Evolutionary conservation across 1,140 invertebrate species (phyloP).

Genomic region (Teleogryllus occipitalis): DNA sequence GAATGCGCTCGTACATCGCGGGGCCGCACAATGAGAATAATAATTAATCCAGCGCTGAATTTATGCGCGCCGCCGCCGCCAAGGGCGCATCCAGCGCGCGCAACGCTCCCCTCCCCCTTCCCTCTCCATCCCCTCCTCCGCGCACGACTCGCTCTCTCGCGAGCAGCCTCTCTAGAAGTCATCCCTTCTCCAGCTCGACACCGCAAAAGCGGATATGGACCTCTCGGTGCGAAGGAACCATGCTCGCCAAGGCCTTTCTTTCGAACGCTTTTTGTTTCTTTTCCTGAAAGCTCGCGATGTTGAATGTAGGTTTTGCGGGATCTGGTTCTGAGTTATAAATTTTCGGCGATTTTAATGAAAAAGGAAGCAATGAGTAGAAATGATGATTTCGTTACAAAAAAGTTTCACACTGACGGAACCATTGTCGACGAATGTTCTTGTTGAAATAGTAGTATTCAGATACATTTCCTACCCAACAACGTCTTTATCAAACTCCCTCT

Average conservation of each 20-base stretch:
- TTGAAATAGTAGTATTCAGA: too few species aligned
- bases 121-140: not conserved
- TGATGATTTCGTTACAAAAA: too few species aligned
- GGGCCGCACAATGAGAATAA: not conserved
- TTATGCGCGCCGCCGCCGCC: slow-evolving; percentile 1
- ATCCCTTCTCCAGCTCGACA: not conserved
- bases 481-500: too few species aligned
- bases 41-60: not conserved
- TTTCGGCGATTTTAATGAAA: too few species aligned
- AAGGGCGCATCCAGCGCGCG: not conserved
- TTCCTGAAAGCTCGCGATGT: too few species aligned
- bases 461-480: too few species aligned
- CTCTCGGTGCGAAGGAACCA: not conserved
- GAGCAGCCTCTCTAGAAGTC: not conserved
- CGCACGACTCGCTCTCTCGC: not conserved
- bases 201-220: not conserved
- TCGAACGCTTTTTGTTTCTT: not conserved
- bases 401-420: too few species aligned
- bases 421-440: too few species aligned
- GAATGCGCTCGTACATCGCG: slow-evolving; percentile 2
- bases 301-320: too few species aligned
- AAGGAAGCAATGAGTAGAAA: too few species aligned
- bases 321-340: too few species aligned
- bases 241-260: not conserved
- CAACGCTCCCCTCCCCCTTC: not conserved